These are phyloP conservation scores for Steinernema scapterisci DNA, from an alignment of 2,888 invertebrate genomes.

Conservation along the genomic window DNA sequence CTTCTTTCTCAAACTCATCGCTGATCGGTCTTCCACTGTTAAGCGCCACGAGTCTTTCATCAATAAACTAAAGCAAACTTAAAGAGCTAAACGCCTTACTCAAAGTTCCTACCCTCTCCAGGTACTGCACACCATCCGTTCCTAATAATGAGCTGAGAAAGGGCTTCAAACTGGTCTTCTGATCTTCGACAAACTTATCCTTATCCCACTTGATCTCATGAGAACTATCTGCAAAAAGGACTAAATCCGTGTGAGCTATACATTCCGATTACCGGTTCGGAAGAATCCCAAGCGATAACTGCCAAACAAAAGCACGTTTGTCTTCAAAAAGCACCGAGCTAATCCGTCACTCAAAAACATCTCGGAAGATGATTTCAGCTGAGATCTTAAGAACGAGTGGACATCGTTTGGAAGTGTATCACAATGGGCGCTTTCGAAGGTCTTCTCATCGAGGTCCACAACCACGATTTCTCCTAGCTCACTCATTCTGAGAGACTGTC, in stretches of 20 bases:
- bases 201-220: constrained; percentile 44
- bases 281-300: constrained; percentile 76
- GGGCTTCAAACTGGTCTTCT: constrained; percentile 42
- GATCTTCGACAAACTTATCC: constrained; percentile 49
- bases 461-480: constrained; percentile 93
- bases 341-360: constrained; percentile 80
- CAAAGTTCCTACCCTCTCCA: constrained; percentile 49
- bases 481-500: constrained; percentile 22
- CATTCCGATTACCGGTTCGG: constrained; percentile 30
- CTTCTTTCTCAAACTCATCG: constrained; percentile 93
- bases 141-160: constrained; percentile 51
- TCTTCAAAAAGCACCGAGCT: constrained; percentile 86
- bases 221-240: constrained; percentile 16
- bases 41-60: constrained; percentile 81
- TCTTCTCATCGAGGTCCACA: constrained; percentile 88
- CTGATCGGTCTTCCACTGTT: constrained; percentile 90
- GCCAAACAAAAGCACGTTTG: constrained; percentile 89
- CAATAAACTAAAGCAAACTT: constrained; percentile 79
- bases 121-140: constrained; percentile 62
- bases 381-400: constrained; percentile 77
- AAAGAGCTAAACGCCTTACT: neutral
- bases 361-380: constrained; percentile 78
- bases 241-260: neutral
- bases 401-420: constrained; percentile 90
- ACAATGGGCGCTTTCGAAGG: constrained; percentile 83